Base-by-base conservation (phyloP, 2,113 vertebrate genomes). In the Tor tambroides region DNA sequence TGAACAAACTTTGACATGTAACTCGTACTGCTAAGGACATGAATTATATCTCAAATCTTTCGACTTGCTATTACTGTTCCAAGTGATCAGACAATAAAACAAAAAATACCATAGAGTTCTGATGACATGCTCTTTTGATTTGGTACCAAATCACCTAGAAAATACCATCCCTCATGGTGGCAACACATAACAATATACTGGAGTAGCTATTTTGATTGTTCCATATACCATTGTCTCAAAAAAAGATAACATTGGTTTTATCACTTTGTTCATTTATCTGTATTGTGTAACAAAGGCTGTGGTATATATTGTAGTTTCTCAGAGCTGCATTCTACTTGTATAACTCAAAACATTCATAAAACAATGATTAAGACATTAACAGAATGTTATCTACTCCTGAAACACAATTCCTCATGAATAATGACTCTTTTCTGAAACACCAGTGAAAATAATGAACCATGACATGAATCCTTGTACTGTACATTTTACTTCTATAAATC, bases 401-500 rank as follows among this genome's bases (percentile, higher is more conserved):
- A 75, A 77, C 2, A 21, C 72, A 23, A 77, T 56, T 17, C 5
- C 7, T 51, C 74, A 17, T 78, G 59, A 78, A 67, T 35, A 65
- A 85, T 65, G 26, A 32, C 23, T 14, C 11, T 51, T 28, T 43
- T 46, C 51, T 43, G 15, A 32, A 43, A 61, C 72, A 38, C 26
- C 65, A n/a, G 7, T 77, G 84, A 77, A 63, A 77, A 49, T 32
- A 75, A 85, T 63, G 51, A 79, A 35, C 51, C 76, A 15, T 67
- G 56, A 14, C 59, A 67, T 63, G 28, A 77, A 63, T 51, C 38
- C 80, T 51, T 69, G 43, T 81, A 83, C 86, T 69, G 49, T 76
- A 83, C 86, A 90, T 92, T 89, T 87, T 71, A 43, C 32, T 41
- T 41, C 26, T 41, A 76, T 43, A 63, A 46, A 12, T 26, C 7